Percentiles rank a stretch among this genome's conserved stretches.
Conservation (phyloP, 2,888 invertebrate species). For the Oscheius sp. region DNA sequence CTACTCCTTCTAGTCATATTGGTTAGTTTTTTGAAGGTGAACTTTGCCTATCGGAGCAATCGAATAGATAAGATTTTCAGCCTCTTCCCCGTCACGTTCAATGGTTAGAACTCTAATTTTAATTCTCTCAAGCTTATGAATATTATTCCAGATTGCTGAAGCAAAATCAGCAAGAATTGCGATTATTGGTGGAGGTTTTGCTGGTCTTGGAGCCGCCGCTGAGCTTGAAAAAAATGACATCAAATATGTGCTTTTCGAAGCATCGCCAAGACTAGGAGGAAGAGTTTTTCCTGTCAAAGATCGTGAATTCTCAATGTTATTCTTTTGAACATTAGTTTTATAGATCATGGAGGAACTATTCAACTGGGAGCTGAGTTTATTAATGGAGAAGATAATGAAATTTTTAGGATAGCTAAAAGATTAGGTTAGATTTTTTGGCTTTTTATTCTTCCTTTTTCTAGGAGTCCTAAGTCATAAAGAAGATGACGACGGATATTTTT, state of each 20-base stretch:
- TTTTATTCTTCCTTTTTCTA: not conserved
- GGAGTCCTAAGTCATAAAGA: conserved; percentile 5
- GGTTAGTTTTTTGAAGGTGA: too few species aligned
- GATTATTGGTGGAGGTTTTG: conserved; percentile 48
- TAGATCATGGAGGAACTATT: conserved; percentile 45
- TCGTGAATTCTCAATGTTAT: conserved; percentile 30
- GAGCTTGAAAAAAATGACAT: conserved; percentile 36
- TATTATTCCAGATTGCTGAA: not conserved
- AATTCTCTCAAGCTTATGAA: not conserved
- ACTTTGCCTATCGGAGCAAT: too few species aligned
- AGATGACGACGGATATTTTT: conserved; percentile 6
- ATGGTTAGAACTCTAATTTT: not conserved
- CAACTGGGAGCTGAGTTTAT: conserved; percentile 66
- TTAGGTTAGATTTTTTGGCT: not conserved
- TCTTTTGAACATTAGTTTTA: not conserved
- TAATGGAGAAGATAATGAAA: conserved; percentile 61
- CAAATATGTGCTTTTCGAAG: conserved; percentile 52
- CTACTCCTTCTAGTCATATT: too few species aligned
- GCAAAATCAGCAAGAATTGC: not conserved
- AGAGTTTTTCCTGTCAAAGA: conserved; percentile 56
- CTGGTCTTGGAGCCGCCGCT: conserved; percentile 43
- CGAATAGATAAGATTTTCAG: conserved; percentile 2
- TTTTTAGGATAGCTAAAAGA: conserved; percentile 53
- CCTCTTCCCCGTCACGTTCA: not conserved
- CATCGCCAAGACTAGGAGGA: conserved; percentile 58